Base-by-base conservation (phyloP, 2,113 vertebrate species). In the Elachura formosa region DNA sequence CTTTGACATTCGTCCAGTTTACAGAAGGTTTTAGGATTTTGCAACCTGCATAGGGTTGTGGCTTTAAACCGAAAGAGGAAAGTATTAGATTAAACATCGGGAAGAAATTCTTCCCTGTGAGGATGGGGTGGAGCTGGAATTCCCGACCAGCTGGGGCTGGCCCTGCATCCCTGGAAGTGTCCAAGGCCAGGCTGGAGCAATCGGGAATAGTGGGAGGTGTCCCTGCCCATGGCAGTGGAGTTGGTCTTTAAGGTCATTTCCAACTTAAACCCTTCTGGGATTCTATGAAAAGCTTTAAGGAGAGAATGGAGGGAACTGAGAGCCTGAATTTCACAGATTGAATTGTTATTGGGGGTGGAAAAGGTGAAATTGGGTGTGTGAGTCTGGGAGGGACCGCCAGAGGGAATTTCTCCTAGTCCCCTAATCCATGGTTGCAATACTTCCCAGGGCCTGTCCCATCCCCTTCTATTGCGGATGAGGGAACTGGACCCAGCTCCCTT, bases 31-130 rank as follows among this genome's bases (percentile, higher is more conserved):
- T 80, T 14, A 3, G 49, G 19, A 14, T 38, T 90, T 62, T 38
- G 31, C 16, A 11, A 2, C 40, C 14, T 0, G 0, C 20, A 21
- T 1, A 0, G 1, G 49, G 9, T 1, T 41, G 56, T 34, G 56
- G 31, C 25, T 41, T 49, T 48, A 26, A 63, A 26, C 11, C 22
- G 3, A 31, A 31, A 31, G 49, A 34, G 11, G 18, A 11, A 5
- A 55, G 20, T 25, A 19, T 87, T 10, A 10, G 41, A 26, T 3
- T 18, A 23, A 63, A 71, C 8, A 34, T 5, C 49, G 66, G 34
- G 74, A 20, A 22, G 34, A 10, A 71, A 26, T 63, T 34, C 21
- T 9, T 34, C 2, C 2, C 7, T 25, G 10, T 8, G 48, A 40
- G 29, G 16, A 4, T n/a, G 34, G 4, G 0, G 11, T 34, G 17